Evolutionary conservation across 2,888 invertebrate species (phyloP), one percentile per base, ranked within the genome.

Genomic region (Epinotia brunnichana): DNA sequence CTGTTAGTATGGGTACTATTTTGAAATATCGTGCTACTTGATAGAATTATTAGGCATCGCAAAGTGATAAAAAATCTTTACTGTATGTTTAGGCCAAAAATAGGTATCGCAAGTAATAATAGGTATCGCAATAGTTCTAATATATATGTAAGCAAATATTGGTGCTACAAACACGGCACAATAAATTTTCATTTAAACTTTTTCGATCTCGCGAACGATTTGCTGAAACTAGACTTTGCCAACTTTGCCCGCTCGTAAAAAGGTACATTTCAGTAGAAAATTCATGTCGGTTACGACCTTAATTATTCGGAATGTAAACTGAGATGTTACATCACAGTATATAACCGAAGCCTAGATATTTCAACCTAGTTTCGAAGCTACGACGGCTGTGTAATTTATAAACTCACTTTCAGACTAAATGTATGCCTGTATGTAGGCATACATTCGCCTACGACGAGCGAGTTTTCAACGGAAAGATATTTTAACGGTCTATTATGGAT

Each of bases 161-260:
- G 13, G 41, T n/a, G 15, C 51, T 19, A 19, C 15, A 10, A 53
- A 41, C 29, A 44, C 24, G 11, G 35, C 57, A 44, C 60, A 35
- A 66, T 68, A 68, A 57, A 48, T 73, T 63, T 63, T 53, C 62
- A 68, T 73, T 73, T 69, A 51, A 73, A 73, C 57, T 73, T 69
- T 73, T 69, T 62, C 63, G 62, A 73, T 73, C 51, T 69, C 62
- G 51, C 24, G n/a, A 51, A 24, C 39, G 63, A 53, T 59, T n/a
- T 41, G 44, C 62, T 63, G 17, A 41, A 73, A 67, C 29, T 39
- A 57, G 39, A 35, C n/a, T 60, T 41, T 21, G 17, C 41, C 24
- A 66, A 56, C 21, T 41, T 19, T 19, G 44, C 44, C 67, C 56
- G 35, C 13, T 44, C 21, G 5, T n/a, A 44, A 29, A 59, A 29